Conservation (phyloP, 2,888 invertebrate genomes). For the Patella caerulea region DNA sequence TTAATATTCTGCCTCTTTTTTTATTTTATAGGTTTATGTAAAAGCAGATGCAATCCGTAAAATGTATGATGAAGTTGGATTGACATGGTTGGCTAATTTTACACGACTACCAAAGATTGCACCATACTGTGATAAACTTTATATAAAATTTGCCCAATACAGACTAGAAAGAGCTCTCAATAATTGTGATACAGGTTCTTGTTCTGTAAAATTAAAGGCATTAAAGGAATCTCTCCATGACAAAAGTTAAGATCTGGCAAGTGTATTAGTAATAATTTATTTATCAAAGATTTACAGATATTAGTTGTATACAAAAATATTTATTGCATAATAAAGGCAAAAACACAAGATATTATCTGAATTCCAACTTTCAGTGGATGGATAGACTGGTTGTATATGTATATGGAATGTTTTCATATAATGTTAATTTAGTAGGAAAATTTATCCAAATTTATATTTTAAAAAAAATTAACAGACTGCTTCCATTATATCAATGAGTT, state of each 20-base stretch:
- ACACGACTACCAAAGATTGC: conserved; percentile 31
- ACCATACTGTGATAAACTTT: conserved; percentile 25
- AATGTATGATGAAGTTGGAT: conserved; percentile 37
- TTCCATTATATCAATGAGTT: no score
- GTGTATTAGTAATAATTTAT: no score
- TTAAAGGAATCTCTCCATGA: conserved; percentile 10
- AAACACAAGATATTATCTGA: not conserved
- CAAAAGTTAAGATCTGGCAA: no score
- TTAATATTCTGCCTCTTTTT: not conserved
- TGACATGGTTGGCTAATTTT: conserved; percentile 29
- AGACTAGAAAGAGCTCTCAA: conserved; percentile 24
- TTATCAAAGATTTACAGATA: no score
- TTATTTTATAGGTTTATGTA: conserved; percentile 28
- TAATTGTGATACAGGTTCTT: conserved; percentile 22
- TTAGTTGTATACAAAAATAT: no score
- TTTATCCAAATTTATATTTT: no score
- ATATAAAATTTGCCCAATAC: conserved; percentile 28
- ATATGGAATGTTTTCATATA: not conserved
- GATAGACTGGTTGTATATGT: not conserved
- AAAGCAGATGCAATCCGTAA: conserved; percentile 38
- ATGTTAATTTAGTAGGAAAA: no score
- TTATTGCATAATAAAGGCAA: not conserved
- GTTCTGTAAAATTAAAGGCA: conserved; percentile 27
- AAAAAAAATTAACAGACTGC: no score
- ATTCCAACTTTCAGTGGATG: not conserved